phyloP scores from a whole-genome alignment of 2,888 invertebrate species.

The Himalopsyche tibetana region DNA sequence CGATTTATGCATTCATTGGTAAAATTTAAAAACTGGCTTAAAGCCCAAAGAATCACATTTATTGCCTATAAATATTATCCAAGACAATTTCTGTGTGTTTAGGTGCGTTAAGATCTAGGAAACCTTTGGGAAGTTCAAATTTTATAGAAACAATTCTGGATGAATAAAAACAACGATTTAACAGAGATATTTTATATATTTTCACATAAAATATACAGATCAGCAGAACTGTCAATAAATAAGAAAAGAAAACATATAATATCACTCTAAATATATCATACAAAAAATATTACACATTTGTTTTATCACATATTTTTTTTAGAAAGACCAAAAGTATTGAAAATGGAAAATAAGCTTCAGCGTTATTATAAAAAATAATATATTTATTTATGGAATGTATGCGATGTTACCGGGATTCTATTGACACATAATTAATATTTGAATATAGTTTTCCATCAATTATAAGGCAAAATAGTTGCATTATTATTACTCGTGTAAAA shows the following conservation, averaged over 20 bases:
- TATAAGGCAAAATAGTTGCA: neutral
- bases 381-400: conserved; percentile 11
- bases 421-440: neutral
- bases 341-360: conserved; percentile 52
- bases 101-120: too few relatives aligned
- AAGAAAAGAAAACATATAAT: conserved; percentile 61
- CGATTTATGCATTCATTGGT: too few relatives aligned
- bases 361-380: conserved; percentile 44
- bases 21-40: too few relatives aligned
- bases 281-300: conserved; percentile 65
- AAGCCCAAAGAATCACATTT: too few relatives aligned
- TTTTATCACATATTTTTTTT: conserved; percentile 64
- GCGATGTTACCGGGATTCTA: conserved; percentile 13
- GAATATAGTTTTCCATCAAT: neutral
- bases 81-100: too few relatives aligned
- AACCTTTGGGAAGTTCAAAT: too few relatives aligned
- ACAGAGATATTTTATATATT: conserved; percentile 59
- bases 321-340: conserved; percentile 59
- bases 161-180: conserved; percentile 1
- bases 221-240: conserved; percentile 65
- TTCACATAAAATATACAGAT: conserved; percentile 66
- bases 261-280: conserved; percentile 64
- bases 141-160: too few relatives aligned
- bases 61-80: too few relatives aligned
- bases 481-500: conserved; percentile 31